Base-by-base conservation (phyloP, 2,888 invertebrate genomes). In the Stenodera caucasica region DNA sequence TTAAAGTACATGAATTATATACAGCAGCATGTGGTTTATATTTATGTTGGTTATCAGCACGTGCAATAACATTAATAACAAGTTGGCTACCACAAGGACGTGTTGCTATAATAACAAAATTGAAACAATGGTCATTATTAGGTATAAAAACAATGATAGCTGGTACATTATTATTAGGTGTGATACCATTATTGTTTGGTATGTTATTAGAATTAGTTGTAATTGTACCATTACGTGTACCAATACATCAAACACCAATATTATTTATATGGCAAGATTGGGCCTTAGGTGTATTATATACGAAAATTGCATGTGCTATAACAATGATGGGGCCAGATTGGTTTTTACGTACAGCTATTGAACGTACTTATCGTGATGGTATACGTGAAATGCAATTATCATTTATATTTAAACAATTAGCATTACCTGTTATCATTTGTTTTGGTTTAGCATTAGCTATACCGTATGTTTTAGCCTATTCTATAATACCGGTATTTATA, bases 281-380 rank as follows among this genome's bases (percentile, higher is more conserved):
- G 98, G 98, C 98, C 0, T 83, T 99, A 26, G 98, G 98, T 23
- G 96, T 99, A 11, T 83, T 99, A 0, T 98, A 98, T 79, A 96
- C 97, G 1, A 99, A 99, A 84, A 98, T 98, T 58, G 92, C 96
- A 14, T 95, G 96, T 75, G 98, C 97, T 0, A 84, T 97, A 23
- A 95, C 95, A 0, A 91, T 98, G 89, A 98, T 98, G 96, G 97
- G 97, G 0, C 97, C 98, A 7, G 98, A 98, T 82, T 96, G 97
- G 92, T 89, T 91, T 78, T 83, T 99, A 73, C 90, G 96, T 57
- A 85, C 92, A 2, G 94, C 95, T 0, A 90, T 98, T 52, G 98
- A 99, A 77, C 88, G 92, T 72, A 92, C 96, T 0, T 98, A 97
- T 78, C 88, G 95, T 51, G 96, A 96, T 75, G 98, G 98, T 0